Percentiles rank a stretch among this genome's conserved stretches.
Conservation (phyloP, 2,113 vertebrate species). For the Cheirogaleus medius region DNA sequence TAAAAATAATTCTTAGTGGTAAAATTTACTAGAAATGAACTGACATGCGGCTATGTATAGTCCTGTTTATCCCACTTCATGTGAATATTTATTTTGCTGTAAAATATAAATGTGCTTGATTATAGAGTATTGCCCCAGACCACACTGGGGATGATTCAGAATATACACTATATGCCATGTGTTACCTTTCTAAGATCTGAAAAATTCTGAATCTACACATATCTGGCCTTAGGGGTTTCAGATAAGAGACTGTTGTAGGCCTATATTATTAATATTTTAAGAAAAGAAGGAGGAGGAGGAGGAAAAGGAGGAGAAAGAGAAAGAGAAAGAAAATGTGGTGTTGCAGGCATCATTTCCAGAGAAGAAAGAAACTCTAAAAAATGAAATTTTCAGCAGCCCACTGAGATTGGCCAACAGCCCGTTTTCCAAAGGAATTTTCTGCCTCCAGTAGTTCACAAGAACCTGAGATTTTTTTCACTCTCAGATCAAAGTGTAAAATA, state of each 20-base stretch:
- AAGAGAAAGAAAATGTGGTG: background rate
- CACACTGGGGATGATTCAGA: background rate
- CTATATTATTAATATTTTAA: background rate
- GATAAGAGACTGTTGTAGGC: background rate
- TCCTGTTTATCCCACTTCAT: background rate
- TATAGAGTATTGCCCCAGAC: background rate
- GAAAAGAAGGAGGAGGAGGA: background rate
- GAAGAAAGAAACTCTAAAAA: background rate
- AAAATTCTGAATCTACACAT: background rate
- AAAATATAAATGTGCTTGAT: slow-evolving; percentile 20
- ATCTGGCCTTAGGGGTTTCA: background rate
- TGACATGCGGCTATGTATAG: background rate
- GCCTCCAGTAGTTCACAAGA: background rate
- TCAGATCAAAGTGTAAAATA: background rate
- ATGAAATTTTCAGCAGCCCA: background rate
- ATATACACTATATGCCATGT: background rate
- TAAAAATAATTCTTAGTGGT: background rate
- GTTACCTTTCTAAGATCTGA: background rate
- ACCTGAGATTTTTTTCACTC: background rate
- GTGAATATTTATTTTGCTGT: background rate
- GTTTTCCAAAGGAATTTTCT: slow-evolving; percentile 24
- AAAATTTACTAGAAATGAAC: slow-evolving; percentile 10
- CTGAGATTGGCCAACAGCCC: background rate
- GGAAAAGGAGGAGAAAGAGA: background rate
- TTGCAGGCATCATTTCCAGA: background rate